A percentile compares a stretch with the other conserved stretches of the same genome.
Conservation (phyloP, 2,888 invertebrate species). For the Diarsia dahlii region DNA sequence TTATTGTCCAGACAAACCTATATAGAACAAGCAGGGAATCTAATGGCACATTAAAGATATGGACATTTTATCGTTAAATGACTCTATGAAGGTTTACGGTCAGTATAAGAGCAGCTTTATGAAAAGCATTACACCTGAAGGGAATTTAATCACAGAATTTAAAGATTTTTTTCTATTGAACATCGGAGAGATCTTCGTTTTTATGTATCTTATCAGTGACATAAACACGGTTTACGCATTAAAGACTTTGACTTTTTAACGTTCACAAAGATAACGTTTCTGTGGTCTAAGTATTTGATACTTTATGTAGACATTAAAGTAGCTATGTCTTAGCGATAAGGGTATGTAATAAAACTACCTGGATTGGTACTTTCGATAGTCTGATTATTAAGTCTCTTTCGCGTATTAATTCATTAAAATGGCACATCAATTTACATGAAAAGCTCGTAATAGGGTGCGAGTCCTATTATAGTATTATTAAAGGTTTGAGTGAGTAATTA, state of each 20-base stretch:
- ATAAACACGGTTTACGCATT: constrained; percentile 28
- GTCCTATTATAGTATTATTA: constrained; percentile 36
- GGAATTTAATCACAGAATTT: constrained; percentile 57
- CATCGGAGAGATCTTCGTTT: constrained; percentile 23
- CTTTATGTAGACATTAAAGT: constrained; percentile 1
- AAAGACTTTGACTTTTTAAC: constrained; percentile 11
- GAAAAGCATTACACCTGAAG: constrained; percentile 60
- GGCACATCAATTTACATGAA: constrained; percentile 35
- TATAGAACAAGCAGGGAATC: constrained; percentile 76
- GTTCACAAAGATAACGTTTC: constrained; percentile 27
- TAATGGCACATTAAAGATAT: constrained; percentile 85
- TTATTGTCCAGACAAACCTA: constrained; percentile 76
- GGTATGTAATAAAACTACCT: background rate
- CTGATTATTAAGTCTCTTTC: background rate
- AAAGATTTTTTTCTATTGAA: constrained; percentile 32
- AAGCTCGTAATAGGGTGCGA: constrained; percentile 34
- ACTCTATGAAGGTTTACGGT: constrained; percentile 77
- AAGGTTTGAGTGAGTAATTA: constrained; percentile 57
- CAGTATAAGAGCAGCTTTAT: constrained; percentile 66
- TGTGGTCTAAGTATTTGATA: background rate
- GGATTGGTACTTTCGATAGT: background rate
- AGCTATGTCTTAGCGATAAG: background rate
- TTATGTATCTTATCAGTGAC: constrained; percentile 40
- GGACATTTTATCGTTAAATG: constrained; percentile 79
- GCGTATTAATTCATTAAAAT: constrained; percentile 43